Conservation (phyloP, 2,113 vertebrate genomes). For the Brachyhypopomus gauderio region DNA sequence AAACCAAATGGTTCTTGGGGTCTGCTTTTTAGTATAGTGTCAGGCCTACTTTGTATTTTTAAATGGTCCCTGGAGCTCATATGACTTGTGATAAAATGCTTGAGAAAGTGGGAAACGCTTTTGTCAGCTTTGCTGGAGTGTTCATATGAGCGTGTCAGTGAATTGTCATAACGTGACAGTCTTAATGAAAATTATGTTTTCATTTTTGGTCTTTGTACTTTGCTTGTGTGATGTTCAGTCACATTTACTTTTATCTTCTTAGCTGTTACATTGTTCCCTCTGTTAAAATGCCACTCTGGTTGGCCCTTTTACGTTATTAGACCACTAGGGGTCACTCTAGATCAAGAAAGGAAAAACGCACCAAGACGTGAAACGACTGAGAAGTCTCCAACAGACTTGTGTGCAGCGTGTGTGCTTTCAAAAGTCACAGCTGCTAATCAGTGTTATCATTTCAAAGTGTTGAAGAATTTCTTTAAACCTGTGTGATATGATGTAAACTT, state of each 20-base stretch:
- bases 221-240: background rate
- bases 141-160: background rate
- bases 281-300: slow-evolving; percentile 9
- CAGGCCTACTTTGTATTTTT: too few relatives aligned
- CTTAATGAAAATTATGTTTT: background rate
- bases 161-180: background rate
- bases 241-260: background rate
- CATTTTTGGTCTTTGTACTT: background rate
- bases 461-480: background rate
- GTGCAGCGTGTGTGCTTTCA: background rate
- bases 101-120: slow-evolving; percentile 9
- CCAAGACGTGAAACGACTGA: background rate
- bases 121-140: background rate
- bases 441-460: background rate
- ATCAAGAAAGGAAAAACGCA: slow-evolving; percentile 18
- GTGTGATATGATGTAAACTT: background rate
- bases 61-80: background rate
- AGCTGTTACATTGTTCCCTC: background rate
- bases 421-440: background rate
- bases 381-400: too few relatives aligned
- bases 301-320: slow-evolving; percentile 14
- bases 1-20: background rate
- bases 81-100: slow-evolving; percentile 11
- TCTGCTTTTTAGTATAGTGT: background rate
- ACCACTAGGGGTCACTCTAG: slow-evolving; percentile 50